These are phyloP conservation scores for Heliornis fulica DNA, from an alignment of 2,113 vertebrate species.

Conservation along the genomic window DNA sequence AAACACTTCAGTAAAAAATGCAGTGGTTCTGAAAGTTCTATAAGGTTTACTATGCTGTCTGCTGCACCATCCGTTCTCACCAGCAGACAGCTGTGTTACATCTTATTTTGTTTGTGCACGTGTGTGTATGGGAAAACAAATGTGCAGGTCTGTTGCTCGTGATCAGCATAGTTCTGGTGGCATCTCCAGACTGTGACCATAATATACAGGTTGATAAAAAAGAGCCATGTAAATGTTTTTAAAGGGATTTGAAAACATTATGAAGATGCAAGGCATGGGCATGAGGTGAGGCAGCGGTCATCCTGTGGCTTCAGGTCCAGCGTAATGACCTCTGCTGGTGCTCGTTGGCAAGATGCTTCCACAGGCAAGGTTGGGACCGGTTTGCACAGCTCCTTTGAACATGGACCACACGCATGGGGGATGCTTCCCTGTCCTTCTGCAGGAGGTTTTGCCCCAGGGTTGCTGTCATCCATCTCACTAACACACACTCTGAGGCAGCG, in stretches of 20 bases:
- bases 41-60: background rate
- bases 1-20: background rate
- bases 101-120: background rate
- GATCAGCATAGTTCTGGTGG: background rate
- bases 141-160: background rate
- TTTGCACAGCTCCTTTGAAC: background rate
- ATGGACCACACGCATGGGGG: rapidly evolving
- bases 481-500: background rate
- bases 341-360: background rate
- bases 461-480: background rate
- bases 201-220: background rate
- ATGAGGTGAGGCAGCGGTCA: background rate
- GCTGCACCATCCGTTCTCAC: background rate
- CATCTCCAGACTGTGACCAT: background rate
- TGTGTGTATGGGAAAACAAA: background rate
- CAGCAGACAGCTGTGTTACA: background rate
- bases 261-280: background rate
- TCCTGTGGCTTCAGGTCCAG: background rate
- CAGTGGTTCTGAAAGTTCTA: background rate
- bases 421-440: background rate
- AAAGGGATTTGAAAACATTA: background rate
- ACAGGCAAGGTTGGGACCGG: background rate
- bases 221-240: background rate
- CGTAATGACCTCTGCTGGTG: background rate
- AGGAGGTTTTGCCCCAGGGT: background rate